Evolutionary conservation across 64 coral and sea anemone species (phyloP).

Genomic region (Actinia equina): DNA sequence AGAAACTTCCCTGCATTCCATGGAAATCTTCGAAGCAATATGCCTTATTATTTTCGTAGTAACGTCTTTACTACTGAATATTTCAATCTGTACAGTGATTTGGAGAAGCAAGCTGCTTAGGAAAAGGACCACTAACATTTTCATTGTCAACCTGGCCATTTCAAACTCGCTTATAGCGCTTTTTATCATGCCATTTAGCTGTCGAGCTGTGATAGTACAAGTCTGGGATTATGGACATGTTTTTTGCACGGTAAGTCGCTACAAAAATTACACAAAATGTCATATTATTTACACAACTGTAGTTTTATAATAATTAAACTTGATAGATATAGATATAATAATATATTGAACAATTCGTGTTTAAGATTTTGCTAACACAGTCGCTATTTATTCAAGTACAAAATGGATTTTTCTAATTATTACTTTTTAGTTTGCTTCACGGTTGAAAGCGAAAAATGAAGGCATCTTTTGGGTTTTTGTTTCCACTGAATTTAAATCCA

Average conservation of each 20-base stretch:
- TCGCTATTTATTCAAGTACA: too few species aligned
- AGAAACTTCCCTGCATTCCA: neutral
- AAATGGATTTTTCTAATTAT: too few species aligned
- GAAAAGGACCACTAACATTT: conserved; percentile 71
- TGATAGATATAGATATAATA: too few species aligned
- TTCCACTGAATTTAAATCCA: too few species aligned
- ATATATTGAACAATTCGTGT: too few species aligned
- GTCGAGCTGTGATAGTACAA: conserved; percentile 30
- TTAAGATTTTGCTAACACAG: too few species aligned
- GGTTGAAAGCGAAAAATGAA: too few species aligned
- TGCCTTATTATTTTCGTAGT: conserved; percentile 28
- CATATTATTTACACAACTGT: too few species aligned
- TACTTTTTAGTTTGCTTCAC: too few species aligned
- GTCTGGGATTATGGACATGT: conserved; percentile 54
- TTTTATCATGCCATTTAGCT: conserved; percentile 71
- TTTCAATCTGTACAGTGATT: conserved; percentile 58
- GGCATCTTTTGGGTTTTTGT: too few species aligned
- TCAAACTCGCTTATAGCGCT: conserved; percentile 69
- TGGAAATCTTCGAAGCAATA: conserved; percentile 14
- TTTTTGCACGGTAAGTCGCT: conserved; percentile 74
- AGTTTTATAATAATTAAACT: too few species aligned
- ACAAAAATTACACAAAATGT: too few species aligned
- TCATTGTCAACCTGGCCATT: conserved; percentile 82
- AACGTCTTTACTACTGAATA: conserved; percentile 63
- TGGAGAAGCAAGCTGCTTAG: conserved; percentile 53